Base-by-base conservation (phyloP, 92 coral and sea anemone genomes). In the Epizoanthus stellaris region DNA sequence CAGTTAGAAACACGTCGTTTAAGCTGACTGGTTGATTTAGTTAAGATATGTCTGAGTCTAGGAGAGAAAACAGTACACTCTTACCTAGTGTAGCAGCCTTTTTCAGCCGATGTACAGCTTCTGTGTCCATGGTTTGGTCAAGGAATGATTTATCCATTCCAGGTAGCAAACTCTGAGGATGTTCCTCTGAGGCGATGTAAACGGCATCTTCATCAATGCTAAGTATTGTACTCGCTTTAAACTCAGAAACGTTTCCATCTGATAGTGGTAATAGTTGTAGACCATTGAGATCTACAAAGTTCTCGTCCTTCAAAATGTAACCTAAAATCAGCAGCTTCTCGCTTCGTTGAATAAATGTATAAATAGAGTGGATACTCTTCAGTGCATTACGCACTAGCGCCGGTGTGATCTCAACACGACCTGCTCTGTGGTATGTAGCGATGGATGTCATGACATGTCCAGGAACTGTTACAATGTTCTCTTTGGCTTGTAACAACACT, bases 131-230 rank as follows among this genome's bases (percentile, higher is more conserved):
- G 45, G 85, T 76, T 81, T 88, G 80, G 82, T 90, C 92, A 4
- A 93, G 68, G 72, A 95, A 89, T 30, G 60, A 80, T 12, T 66
- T 62, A 15, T 82, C 76, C 38, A 93, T 23, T 14, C 92, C 89
- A 13, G 98, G 98, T 1, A 95, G 74, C 59, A 95, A 85, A 12
- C 66, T 85, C 49, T 72, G 90, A 4, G 92, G 89, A 75, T 91
- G 94, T 57, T 88, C 89, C 54, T 62, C 66, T 3, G 92, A 87
- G 61, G 92, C 30, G 21, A 93, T 85, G 80, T 77, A 95, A 13
- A 95, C 66, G n/a, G 91, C 69, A 10, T 73, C 77, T 25, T 79
- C 85, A 7, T 80, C 73, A n/a, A 20, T 14, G 54, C 54, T 49
- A 52, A 0, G 56, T 2, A 52, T 52, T 52, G 0, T 10, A 10